Conservation (phyloP, 2,113 vertebrate species). For the Hoplias malabaricus region DNA sequence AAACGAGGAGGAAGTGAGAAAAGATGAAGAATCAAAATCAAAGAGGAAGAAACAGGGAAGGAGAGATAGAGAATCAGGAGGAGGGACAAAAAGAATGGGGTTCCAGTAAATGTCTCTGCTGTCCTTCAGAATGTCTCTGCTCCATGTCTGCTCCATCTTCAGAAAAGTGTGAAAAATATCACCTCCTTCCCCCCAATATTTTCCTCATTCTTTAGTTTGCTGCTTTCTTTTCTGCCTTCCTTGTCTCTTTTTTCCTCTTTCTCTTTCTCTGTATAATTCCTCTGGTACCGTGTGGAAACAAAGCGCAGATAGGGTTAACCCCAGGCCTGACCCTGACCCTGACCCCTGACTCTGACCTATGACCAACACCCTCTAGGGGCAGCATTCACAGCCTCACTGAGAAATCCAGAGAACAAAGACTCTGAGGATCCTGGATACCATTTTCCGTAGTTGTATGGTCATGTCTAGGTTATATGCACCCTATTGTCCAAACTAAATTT, state of each 20-base stretch:
- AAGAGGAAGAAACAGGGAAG: not conserved
- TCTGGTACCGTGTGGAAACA: not conserved
- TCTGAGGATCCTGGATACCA: too few species aligned
- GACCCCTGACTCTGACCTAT: conserved; percentile 19
- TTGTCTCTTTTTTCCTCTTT: not conserved
- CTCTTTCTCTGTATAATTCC: too few species aligned
- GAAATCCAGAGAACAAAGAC: not conserved
- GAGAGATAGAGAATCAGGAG: not conserved
- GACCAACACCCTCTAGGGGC: not conserved
- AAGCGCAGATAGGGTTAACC: not conserved
- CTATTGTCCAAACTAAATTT: too few species aligned
- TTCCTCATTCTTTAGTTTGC: too few species aligned
- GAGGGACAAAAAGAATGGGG: not conserved
- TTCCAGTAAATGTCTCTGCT: not conserved
- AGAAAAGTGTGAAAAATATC: not conserved
- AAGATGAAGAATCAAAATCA: too few species aligned
- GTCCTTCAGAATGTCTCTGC: too few species aligned
- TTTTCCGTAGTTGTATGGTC: too few species aligned
- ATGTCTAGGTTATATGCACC: too few species aligned
- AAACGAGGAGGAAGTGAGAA: not conserved
- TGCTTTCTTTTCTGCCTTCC: not conserved
- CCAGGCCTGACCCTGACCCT: not conserved
- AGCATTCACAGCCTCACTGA: not conserved
- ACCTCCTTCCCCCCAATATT: too few species aligned
- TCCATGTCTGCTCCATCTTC: not conserved